phyloP scores from a whole-genome alignment of 2,113 vertebrate genomes.

The Collichthys lucidus region DNA sequence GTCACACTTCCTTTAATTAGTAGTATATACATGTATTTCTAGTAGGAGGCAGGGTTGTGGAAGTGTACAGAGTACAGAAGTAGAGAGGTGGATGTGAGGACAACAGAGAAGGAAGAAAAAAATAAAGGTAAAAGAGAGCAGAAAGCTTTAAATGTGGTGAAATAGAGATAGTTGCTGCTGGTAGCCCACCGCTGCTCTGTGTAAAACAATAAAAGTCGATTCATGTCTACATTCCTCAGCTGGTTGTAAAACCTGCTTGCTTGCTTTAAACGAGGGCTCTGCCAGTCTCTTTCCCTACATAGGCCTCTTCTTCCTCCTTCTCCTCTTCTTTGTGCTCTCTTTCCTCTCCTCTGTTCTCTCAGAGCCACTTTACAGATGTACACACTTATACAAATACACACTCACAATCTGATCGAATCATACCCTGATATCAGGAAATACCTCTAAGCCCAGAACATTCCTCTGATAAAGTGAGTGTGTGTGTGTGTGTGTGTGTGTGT shows the following conservation, averaged over 20 bases:
- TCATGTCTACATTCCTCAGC: constrained; percentile 75
- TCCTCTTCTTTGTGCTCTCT: not conserved
- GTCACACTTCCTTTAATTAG: constrained; percentile 5
- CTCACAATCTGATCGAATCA: constrained; percentile 52
- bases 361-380: constrained; percentile 2
- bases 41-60: not conserved
- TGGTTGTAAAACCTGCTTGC: constrained; percentile 67
- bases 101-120: not conserved
- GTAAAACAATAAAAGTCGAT: constrained; percentile 74
- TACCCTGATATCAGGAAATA: constrained; percentile 76
- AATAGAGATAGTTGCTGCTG: constrained; percentile 51
- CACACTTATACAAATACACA: not conserved
- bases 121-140: constrained; percentile 6
- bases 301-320: constrained; percentile 50
- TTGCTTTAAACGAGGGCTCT: constrained; percentile 54
- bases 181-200: constrained; percentile 57
- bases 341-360: not conserved
- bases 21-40: not conserved
- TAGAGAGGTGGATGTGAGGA: not conserved
- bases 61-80: not conserved
- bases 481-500: not conserved
- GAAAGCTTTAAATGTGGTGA: constrained; percentile 25
- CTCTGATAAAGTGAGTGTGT: constrained; percentile 50
- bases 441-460: constrained; percentile 67
- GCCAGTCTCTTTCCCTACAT: constrained; percentile 53